Base-by-base conservation (phyloP, 2,888 invertebrate species). In the Agonopterix alstromeriana region DNA sequence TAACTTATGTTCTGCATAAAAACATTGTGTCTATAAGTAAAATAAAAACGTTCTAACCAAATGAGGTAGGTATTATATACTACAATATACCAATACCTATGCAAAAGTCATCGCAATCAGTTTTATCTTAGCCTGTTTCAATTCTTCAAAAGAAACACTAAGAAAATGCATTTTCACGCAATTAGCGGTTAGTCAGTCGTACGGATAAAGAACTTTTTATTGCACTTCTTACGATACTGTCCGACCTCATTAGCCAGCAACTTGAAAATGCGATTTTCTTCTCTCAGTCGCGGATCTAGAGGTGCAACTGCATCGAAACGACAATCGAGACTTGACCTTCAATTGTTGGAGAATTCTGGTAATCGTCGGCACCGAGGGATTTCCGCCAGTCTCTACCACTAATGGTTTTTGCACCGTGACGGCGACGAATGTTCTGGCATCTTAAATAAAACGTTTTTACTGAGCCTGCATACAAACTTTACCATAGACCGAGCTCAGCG, bases 231-330 rank as follows among this genome's bases (percentile, higher is more conserved):
- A 71, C 68, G 54, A 60, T 65, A 61, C 57, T 62, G 67, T 63
- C 54, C 67, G 77, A 79, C 82, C 80, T 83, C 73, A 73, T 77
- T 78, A 69, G 64, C 58, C 61, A 67, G 59, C 60, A 27, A 63
- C 66, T 70, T 68, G 69, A 66, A 72, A 78, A 71, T 72, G 52
- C 59, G 61, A 72, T 77, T 80, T 79, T 74, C 73, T 77, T 68
- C 63, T 67, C 61, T 64, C 55, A 56, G 57, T 61, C 52, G 49
- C 48, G 48, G 50, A 60, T 55, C 51, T 65, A 57, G 61, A 65
- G 65, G 57, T 67, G 69, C 66, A 70, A 72, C 69, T 75, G 74
- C 74, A 76, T 61, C 67, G 65, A 71, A 73, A 70, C 53, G 56
- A 77, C 75, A 77, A 77, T 73, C 52, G 66, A 55, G 50, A 48